Conservation (phyloP, 2,113 vertebrate genomes). For the Bos javanicus region DNA sequence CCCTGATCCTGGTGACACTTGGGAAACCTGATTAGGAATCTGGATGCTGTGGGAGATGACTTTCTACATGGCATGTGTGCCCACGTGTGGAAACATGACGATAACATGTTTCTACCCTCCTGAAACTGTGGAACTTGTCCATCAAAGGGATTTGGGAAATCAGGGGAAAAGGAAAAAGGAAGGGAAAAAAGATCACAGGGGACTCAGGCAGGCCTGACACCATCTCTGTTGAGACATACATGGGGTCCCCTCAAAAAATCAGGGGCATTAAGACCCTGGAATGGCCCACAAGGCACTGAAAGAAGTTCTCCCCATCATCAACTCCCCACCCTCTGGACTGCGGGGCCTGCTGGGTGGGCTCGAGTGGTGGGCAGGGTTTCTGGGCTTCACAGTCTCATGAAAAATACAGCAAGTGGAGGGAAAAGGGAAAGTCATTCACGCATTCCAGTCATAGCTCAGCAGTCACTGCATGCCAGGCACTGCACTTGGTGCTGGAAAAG, state of each 20-base stretch:
- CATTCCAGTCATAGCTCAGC: neutral
- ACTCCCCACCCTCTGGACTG: neutral
- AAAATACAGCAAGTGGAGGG: neutral
- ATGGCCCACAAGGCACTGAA: neutral
- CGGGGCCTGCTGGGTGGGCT: neutral
- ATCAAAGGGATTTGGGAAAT: neutral
- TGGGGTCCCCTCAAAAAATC: neutral
- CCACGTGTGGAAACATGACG: neutral
- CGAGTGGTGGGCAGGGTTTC: neutral
- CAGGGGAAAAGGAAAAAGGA: neutral
- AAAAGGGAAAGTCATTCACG: neutral
- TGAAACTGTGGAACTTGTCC: accelerated
- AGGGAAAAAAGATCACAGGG: neutral
- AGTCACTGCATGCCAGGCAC: neutral
- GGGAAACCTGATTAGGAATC: neutral
- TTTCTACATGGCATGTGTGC: accelerated
- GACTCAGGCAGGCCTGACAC: neutral
- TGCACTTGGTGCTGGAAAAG: neutral
- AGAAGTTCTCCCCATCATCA: neutral
- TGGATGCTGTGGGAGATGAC: neutral
- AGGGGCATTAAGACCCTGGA: neutral
- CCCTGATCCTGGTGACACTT: neutral
- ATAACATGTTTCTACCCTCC: neutral
- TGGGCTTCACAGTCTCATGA: neutral
- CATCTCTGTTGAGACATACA: accelerated